Evolutionary conservation across 1,140 invertebrate species (phyloP), one percentile per base, ranked within the genome.

Genomic region (Macrobrachium rosenbergii): DNA sequence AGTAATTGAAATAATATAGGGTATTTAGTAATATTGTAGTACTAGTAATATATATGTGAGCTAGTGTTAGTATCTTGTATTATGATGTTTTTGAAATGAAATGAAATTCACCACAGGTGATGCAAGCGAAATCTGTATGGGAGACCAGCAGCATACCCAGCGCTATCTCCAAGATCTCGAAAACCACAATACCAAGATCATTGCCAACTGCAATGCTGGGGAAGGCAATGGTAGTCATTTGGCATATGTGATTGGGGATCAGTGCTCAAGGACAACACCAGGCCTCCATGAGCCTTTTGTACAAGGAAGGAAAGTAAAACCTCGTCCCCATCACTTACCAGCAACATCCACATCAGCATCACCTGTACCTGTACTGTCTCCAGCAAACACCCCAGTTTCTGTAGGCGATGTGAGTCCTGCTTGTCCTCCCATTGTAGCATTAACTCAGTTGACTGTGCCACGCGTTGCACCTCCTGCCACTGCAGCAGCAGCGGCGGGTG

Each of bases 381-480:
- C 79, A 64, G 63, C 79, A 63, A 81, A 81, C 43, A 81, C 79
- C 63, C 79, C 79, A 64, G 45, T 81, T 23, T 81, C 79, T 64
- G 79, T 81, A 45, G 79, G 63, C 64, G 79, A 81, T 81, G 79
- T 60, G 45, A 45, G 60, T 64, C 60, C 79, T 59, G 63, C 79
- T 45, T 81, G 79, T 63, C 79, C 79, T 16, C 79, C 79, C 63
- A 81, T 81, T 67, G 79, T 81, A 63, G 79, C 79, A 67, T 67
- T 81, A 81, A 81, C 79, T 19, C 79, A 81, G 37, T 67, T 81
- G 79, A 63, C 63, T 37, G 79, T 81, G 7, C 79, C 79, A 23
- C 79, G 79, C 45, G 79, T 81, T 60, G 79, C 79, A 64, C 79
- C 79, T 45, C 79, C 79, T 81, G 79, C 79, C 43, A 81, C 60